Evolutionary conservation across 2,888 invertebrate species (phyloP), one percentile per base, ranked within the genome.

Genomic region (Agriopis aurantiaria): DNA sequence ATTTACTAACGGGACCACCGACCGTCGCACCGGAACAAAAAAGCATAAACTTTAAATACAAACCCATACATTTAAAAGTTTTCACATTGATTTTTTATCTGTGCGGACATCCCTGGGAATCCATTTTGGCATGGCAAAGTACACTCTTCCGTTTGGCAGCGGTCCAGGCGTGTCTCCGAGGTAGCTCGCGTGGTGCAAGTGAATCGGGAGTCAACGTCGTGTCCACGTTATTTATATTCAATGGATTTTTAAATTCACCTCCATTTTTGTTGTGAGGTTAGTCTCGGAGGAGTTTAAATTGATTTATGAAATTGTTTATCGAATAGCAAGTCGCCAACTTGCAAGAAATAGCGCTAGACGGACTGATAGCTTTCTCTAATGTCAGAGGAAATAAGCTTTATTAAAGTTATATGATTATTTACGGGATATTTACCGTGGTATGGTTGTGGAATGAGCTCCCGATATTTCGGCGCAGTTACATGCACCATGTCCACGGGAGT

Each of bases 41-140:
- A 73, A 60, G 63, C 65, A 74, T 74, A 71, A 72, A 72, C 65
- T 72, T 75, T 68, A 56, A 69, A 68, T 65, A 60, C 65, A 61
- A 65, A 65, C 57, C 78, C 72, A 73, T 84, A 82, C 74, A 81
- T 82, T 82, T 78, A 69, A 75, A 83, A 82, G 78, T 74, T 76
- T 77, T 74, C 64, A 67, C 80, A 75, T 81, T 74, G 77, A 78
- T 84, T 80, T 82, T 85, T 85, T 84, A 80, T 80, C 77, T 80
- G 73, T 74, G 78, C 79, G 80, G 63, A 66, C 66, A 67, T 67
- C 63, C 75, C 78, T 78, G 82, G 82, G 83, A 84, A 83, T 85
- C 83, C 84, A 83, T 85, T 87, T 87, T 87, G 88, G 88, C 86
- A 83, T 85, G 81, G 81, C 81, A 78, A 82, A 82, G 84, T 82